These are phyloP conservation scores for Hephaestus fuliginosus DNA, from an alignment of 2,797 vertebrate genomes.

Conservation along the genomic window DNA sequence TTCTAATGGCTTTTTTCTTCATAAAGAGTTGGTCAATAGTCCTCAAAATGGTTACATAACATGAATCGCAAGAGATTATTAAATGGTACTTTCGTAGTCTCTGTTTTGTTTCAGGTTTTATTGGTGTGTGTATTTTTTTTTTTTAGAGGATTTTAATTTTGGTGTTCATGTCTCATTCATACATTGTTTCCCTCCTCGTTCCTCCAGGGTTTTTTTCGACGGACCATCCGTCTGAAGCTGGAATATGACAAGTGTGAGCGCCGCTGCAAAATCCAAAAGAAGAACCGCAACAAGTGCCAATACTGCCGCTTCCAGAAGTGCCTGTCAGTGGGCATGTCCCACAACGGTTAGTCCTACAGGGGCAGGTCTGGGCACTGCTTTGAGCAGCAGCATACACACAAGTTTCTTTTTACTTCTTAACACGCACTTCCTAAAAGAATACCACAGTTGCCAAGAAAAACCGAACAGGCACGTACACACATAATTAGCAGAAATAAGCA, in stretches of 20 bases:
- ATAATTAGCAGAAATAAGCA: constrained; percentile 41
- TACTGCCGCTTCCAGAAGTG: constrained; percentile 99
- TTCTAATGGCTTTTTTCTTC: neutral
- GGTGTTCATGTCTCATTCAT: neutral
- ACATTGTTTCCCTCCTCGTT: neutral
- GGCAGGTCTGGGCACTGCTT: neutral
- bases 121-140: neutral
- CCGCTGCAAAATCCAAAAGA: constrained; percentile 97
- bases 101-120: neutral
- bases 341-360: constrained; percentile 91
- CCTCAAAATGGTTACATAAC: constrained; percentile 9
- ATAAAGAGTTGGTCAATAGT: constrained; percentile 1
- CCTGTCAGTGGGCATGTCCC: constrained; percentile 98
- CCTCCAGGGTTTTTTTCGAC: constrained; percentile 93
- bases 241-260: constrained; percentile 94
- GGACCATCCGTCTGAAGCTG: constrained; percentile 96
- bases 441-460: constrained; percentile 19
- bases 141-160: neutral
- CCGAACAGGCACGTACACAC: constrained; percentile 6
- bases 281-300: constrained; percentile 98
- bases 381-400: constrained; percentile 1
- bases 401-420: constrained; percentile 38
- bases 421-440: constrained; percentile 15
- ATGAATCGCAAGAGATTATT: neutral
- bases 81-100: neutral